A percentile compares a stretch with the other conserved stretches of the same genome.
Conservation (phyloP, 2,888 invertebrate species). For the Steinernema hermaphroditum region DNA sequence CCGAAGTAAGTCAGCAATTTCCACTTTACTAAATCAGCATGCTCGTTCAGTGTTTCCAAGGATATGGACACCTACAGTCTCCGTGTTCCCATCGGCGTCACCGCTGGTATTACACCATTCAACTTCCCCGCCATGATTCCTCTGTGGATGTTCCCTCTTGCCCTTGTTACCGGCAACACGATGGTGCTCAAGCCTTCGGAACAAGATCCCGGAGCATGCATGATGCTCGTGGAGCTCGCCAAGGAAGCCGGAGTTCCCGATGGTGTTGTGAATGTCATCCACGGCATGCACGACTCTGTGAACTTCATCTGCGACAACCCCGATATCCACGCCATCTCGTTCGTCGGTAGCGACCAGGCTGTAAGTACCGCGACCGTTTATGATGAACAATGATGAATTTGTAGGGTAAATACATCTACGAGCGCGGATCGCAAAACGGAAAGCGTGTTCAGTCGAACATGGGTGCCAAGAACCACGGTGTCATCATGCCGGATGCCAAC, state of each 20-base stretch:
- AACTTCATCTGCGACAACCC: conserved; percentile 96
- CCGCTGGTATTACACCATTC: conserved; percentile 93
- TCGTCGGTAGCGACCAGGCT: conserved; percentile 94
- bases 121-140: conserved; percentile 99
- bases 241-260: conserved; percentile 93
- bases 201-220: conserved; percentile 92
- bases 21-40: too few species aligned
- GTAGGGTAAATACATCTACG: conserved; percentile 88
- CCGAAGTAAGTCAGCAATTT: conserved; percentile 66
- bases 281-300: conserved; percentile 89
- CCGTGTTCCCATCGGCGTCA: conserved; percentile 87
- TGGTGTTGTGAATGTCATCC: conserved; percentile 91
- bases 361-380: conserved; percentile 69
- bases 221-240: conserved; percentile 88
- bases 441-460: conserved; percentile 96
- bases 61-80: conserved; percentile 94
- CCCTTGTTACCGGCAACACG: conserved; percentile 85
- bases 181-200: conserved; percentile 93
- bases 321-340: conserved; percentile 92
- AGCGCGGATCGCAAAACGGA: conserved; percentile 84
- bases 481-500: conserved; percentile 94
- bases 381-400: conserved; percentile 39
- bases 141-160: conserved; percentile 81
- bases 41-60: conserved; percentile 76
- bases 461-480: conserved; percentile 99